phyloP scores from a whole-genome alignment of 2,113 vertebrate genomes.

The Pedetes capensis region DNA sequence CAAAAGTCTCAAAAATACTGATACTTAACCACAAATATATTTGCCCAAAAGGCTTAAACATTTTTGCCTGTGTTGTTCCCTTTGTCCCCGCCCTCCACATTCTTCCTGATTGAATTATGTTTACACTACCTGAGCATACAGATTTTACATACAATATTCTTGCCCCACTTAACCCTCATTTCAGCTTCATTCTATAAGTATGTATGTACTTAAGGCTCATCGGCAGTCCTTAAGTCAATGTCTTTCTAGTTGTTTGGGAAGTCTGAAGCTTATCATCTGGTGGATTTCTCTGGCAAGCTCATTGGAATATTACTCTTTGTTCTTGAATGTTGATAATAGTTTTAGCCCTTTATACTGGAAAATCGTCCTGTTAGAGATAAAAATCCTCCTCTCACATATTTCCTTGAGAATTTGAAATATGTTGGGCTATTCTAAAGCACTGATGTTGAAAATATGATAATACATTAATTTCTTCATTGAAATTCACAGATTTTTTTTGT shows the following conservation, averaged over 20 bases:
- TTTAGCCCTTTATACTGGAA: neutral
- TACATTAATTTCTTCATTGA: neutral
- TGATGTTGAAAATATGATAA: neutral
- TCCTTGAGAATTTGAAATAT: slow-evolving; percentile 9
- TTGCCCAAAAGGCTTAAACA: neutral
- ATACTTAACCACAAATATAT: neutral
- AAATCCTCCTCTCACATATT: neutral
- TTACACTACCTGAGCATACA: neutral
- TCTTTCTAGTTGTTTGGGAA: neutral
- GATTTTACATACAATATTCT: neutral
- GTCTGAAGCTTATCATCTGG: neutral
- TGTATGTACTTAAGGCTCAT: neutral
- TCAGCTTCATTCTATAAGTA: neutral
- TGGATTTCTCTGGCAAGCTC: neutral
- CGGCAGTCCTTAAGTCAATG: neutral
- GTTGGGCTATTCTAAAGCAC: neutral
- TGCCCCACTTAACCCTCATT: neutral
- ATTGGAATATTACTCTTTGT: neutral
- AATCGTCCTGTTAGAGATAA: neutral
- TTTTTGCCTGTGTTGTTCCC: neutral
- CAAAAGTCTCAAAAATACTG: neutral
- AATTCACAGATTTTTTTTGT: slow-evolving; percentile 3
- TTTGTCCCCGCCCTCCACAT: neutral
- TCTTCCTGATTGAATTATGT: neutral
- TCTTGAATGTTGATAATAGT: neutral